Evolutionary conservation across 2,888 invertebrate species (phyloP).

Genomic region (Hydraecia micacea): DNA sequence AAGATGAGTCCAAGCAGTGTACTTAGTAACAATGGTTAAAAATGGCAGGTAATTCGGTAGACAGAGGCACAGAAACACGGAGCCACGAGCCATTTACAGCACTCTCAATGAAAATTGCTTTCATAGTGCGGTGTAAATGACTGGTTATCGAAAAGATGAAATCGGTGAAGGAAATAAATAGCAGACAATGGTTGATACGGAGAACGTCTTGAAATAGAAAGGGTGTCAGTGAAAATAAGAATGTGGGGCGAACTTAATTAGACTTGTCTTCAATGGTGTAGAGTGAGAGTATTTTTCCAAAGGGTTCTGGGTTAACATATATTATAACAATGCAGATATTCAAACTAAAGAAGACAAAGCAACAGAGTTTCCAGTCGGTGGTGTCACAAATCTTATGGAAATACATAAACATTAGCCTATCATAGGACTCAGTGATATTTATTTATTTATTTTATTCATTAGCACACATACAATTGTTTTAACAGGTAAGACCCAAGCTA

Average conservation of each 20-base stretch:
- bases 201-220: conserved; percentile 64
- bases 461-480: too few relatives aligned
- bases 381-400: background rate
- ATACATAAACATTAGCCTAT: background rate
- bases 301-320: conserved; percentile 1
- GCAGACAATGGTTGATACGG: conserved; percentile 56
- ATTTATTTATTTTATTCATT: too few relatives aligned
- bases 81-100: conserved; percentile 62
- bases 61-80: conserved; percentile 44
- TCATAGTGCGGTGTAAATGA: conserved; percentile 62
- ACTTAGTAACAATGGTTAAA: conserved; percentile 79
- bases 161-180: conserved; percentile 54
- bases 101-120: conserved; percentile 52
- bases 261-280: conserved; percentile 26
- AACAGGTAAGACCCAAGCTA: too few relatives aligned
- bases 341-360: background rate
- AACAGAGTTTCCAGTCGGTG: background rate
- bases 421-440: background rate
- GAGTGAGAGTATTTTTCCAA: conserved; percentile 4
- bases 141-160: conserved; percentile 59
- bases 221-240: conserved; percentile 55
- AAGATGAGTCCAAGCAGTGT: conserved; percentile 73
- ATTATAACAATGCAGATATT: background rate
- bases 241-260: conserved; percentile 41
- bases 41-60: conserved; percentile 79